A percentile compares a stretch with the other conserved stretches of the same genome.
These are phyloP conservation scores for Cinara cedri DNA, from an alignment of 2,888 invertebrate genomes.

Conservation along the genomic window DNA sequence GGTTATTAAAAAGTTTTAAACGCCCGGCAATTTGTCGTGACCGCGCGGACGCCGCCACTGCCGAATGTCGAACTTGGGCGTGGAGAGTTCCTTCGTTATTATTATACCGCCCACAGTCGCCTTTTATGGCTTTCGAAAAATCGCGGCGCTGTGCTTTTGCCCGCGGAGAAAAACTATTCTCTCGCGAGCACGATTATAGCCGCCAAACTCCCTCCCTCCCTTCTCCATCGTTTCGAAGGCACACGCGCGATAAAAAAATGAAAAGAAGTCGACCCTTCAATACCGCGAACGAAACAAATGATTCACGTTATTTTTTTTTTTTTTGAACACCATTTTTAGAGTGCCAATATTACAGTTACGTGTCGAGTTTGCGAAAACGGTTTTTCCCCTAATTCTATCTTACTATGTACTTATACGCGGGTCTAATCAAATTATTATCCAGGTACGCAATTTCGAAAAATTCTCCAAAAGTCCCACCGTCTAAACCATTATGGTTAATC, in stretches of 20 bases:
- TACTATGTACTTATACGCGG: too few relatives aligned
- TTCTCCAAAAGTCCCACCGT: too few relatives aligned
- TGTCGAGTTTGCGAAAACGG: conserved; percentile 8
- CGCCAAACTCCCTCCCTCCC: background rate
- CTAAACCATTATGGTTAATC: too few relatives aligned
- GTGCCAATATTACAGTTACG: conserved; percentile 3
- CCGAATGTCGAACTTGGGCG: background rate
- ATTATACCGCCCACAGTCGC: background rate
- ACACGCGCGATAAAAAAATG: background rate
- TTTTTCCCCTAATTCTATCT: background rate
- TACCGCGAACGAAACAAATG: conserved; percentile 13
- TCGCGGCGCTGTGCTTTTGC: background rate
- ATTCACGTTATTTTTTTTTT: background rate
- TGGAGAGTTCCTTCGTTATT: background rate
- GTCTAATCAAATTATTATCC: background rate
- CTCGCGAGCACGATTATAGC: background rate
- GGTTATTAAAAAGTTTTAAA: conserved; percentile 56
- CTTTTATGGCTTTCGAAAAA: conserved; percentile 1
- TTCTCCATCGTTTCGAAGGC: background rate
- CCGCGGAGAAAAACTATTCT: background rate
- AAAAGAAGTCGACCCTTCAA: background rate
- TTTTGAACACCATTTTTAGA: background rate
- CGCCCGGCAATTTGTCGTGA: conserved; percentile 38
- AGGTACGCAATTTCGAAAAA: background rate
- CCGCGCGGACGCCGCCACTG: conserved; percentile 1